Percentiles rank a stretch among this genome's conserved stretches.
Conservation (phyloP, 1,140 invertebrate genomes). For the Neoseiulus cucumeris region DNA sequence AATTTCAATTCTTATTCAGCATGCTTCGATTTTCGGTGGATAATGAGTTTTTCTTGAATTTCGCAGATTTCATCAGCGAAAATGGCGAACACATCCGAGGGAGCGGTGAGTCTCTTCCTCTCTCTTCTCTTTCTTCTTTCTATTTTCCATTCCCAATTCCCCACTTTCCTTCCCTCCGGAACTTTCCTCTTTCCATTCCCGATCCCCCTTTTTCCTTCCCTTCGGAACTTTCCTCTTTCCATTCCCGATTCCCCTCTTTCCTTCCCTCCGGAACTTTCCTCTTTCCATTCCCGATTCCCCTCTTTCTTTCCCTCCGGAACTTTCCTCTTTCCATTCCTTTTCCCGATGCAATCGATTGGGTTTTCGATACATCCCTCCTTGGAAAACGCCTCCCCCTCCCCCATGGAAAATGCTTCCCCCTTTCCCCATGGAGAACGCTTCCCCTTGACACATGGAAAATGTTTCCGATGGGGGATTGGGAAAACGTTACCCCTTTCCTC, state of each 20-base stretch:
- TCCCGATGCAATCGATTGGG: too few species aligned
- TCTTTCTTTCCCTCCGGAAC: background rate
- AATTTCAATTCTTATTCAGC: too few species aligned
- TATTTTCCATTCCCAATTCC: slow-evolving; percentile 6
- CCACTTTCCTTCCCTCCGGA: background rate
- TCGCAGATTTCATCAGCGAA: slow-evolving; percentile 73
- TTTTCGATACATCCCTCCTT: too few species aligned
- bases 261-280: background rate
- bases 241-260: background rate
- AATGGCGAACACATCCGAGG: slow-evolving; percentile 77
- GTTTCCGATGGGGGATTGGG: too few species aligned
- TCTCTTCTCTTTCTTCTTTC: slow-evolving; percentile 10
- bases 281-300: background rate
- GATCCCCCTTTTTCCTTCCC: background rate
- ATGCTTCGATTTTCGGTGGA: background rate
- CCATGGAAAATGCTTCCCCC: too few species aligned
- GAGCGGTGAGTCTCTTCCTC: slow-evolving; percentile 30
- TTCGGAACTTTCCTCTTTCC: background rate
- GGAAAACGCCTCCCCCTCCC: too few species aligned
- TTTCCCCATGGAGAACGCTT: too few species aligned
- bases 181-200: background rate
- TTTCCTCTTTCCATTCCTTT: background rate
- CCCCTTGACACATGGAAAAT: too few species aligned
- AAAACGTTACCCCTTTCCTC: too few species aligned
- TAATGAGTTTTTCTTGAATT: slow-evolving; percentile 11